Evolutionary conservation across 1,140 invertebrate genomes (phyloP).

Genomic region (Papilio xuthus): DNA sequence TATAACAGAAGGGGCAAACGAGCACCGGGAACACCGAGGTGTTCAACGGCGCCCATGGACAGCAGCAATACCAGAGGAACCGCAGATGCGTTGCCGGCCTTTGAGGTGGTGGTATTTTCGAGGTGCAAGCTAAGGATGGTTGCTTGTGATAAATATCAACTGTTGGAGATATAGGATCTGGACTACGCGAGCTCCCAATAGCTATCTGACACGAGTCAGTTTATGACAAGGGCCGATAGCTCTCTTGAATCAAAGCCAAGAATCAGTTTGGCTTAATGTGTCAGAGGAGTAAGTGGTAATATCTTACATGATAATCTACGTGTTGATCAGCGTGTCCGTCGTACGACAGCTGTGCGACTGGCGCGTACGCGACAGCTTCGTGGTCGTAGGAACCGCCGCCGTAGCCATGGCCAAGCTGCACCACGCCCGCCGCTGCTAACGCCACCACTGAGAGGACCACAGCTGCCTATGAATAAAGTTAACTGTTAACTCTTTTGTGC

Average conservation of each 20-base stretch:
- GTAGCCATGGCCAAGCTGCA: constrained; percentile 62
- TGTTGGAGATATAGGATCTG: neutral
- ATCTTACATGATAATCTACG: constrained; percentile 76
- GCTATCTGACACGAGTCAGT: neutral
- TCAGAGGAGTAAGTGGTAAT: neutral
- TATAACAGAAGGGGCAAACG: no score
- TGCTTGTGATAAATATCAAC: no score
- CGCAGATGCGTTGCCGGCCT: no score
- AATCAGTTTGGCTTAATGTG: neutral
- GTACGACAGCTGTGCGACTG: constrained; percentile 55
- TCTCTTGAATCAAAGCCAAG: neutral
- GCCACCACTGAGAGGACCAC: constrained; percentile 71
- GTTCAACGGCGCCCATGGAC: no score
- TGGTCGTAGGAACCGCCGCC: constrained; percentile 66
- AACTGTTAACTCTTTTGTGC: neutral
- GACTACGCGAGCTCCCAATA: neutral
- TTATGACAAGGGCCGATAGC: neutral
- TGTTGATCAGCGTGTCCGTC: constrained; percentile 71
- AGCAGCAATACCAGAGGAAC: no score
- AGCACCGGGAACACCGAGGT: no score
- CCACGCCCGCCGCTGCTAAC: constrained; percentile 66
- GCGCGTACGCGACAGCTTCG: constrained; percentile 68
- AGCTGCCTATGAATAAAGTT: constrained; percentile 53
- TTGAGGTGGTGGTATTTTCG: neutral
- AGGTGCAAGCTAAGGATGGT: no score